Evolutionary conservation across 2,113 vertebrate species (phyloP), one percentile per base, ranked within the genome.

Genomic region (Tringa solitaria): DNA sequence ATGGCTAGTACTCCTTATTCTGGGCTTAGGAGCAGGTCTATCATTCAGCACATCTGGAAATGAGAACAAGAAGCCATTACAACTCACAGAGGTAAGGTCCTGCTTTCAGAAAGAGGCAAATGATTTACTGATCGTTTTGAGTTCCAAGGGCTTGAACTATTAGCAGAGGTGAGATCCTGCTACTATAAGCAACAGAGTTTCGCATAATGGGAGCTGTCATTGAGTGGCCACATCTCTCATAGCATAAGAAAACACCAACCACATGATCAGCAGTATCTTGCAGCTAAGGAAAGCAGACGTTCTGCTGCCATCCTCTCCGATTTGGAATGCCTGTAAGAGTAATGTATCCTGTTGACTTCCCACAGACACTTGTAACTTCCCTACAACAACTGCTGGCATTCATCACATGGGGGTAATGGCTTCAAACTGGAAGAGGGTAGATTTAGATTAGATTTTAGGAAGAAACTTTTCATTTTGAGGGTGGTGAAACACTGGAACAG

Each of bases 11-110:
- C 33, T 93, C 48, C 61, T 76, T 76, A 39, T 65, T 65, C 88
- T 32, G 63, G 75, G 53, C 67, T 92, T 35, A 17, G 61, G 3
- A 92, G 70, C 48, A 83, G 61, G 91, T 50, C 39, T 51, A 39
- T 92, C 85, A 88, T 22, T 94, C 85, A 95, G 48, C 75, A 85
- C 79, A 83, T 61, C 70, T 93, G 82, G 70, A 85, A 93, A 85
- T 28, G 45, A 90, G 73, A 93, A 79, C 60, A 84, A 74, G 63
- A 81, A 48, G 60, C 30, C 41, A 79, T 1, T 53, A 48, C 18
- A 73, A 72, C 33, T 68, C 57, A 87, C 20, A 86, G 51, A 76
- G 18, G 53, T 27, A 76, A 90, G 9, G 70, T 32, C 45, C 18
- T 48, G 53, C 53, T 57, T 87, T 85, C 82, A 85, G 35, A 83